Conservation (phyloP, 2,113 vertebrate species). For the Motacilla tschutschensis region DNA sequence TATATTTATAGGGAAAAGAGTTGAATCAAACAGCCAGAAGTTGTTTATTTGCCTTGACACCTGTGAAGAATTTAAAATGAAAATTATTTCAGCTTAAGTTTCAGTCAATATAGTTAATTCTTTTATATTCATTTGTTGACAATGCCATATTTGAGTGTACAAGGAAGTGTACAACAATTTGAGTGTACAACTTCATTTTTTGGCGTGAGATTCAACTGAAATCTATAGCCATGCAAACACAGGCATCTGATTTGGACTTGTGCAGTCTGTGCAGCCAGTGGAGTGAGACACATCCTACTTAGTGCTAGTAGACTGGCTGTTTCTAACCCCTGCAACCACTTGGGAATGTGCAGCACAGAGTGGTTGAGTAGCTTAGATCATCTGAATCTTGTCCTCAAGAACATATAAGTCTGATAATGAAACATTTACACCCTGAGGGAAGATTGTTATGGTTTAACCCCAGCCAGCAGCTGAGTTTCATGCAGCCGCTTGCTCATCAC, state of each 20-base stretch:
- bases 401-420: background rate
- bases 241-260: background rate
- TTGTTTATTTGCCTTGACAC: background rate
- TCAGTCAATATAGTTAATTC: background rate
- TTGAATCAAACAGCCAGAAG: background rate
- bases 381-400: background rate
- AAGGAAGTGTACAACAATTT: background rate
- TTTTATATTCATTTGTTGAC: background rate
- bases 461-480: background rate
- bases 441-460: background rate
- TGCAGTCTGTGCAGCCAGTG: background rate
- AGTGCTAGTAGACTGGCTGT: background rate
- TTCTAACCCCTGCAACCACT: background rate
- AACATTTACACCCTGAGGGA: background rate
- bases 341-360: background rate
- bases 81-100: background rate
- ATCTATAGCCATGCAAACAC: background rate
- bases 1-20: background rate
- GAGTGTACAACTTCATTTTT: background rate
- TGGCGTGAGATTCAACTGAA: background rate
- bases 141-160: background rate
- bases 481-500: rapidly evolving
- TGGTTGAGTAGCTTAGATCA: background rate
- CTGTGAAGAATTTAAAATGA: background rate
- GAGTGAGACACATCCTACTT: background rate